Evolutionary conservation across 2,888 invertebrate species (phyloP), one percentile per base, ranked within the genome.

Genomic region (Colletes collaris): DNA sequence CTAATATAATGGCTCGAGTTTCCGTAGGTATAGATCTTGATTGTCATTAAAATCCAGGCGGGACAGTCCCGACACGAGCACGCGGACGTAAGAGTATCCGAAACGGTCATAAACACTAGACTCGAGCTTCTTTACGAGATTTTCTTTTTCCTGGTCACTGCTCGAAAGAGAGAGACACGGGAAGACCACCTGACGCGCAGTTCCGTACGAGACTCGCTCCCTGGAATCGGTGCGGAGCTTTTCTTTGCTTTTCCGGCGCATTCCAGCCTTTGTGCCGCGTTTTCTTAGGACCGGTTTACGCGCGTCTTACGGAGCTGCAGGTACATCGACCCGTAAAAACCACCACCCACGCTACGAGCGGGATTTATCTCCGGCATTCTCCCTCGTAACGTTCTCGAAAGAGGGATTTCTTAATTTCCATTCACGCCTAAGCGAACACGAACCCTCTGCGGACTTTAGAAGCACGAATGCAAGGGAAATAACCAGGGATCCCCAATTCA

Each of bases 271-370:
- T 35, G 62, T 52, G n/a, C 52, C 52, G 71, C 50, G 69, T 76
- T 81, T 82, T 27, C 70, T 73, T 64, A 60, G 81, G 76, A 82
- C 73, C 76, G 81, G 81, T 82, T 82, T 72, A 44, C 62, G 16
- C 35, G 37, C n/a, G 35, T 55, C 53, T 71, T 6, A n/a, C 46
- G 11, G 19, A 37, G 13, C 44, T n/a, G 66, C 74, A 76, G 76
- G 76, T 80, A 82, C 64, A 70, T 62, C 46, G 16, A 55, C 59
- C 58, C 27, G 63, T 70, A 67, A 70, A 82, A 62, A 49, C 37
- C 59, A 0, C 55, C 63, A 46, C 70, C 70, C 76, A 76, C 69
- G 63, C 37, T 70, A 40, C 52, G 53, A 10, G 8, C 52, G 27
- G 10, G 65, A 55, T 59, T 80, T 60, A 72, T 44, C 44, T 37